Conservation (phyloP, 2,797 vertebrate species). For the Craterocephalus amniculus region DNA sequence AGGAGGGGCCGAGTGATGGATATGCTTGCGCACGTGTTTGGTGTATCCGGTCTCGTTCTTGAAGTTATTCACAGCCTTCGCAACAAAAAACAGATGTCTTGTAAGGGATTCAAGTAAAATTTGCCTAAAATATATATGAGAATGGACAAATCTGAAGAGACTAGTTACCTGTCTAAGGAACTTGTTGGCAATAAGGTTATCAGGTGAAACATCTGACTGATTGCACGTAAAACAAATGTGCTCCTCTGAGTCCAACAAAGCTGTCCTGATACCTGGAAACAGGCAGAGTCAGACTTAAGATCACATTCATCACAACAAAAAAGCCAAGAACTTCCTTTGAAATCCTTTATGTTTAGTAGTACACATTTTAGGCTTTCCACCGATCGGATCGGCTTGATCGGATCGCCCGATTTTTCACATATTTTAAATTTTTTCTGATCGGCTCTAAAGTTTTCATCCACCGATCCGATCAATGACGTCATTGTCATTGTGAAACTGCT, state of each 20-base stretch:
- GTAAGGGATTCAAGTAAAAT: neutral
- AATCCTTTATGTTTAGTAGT: neutral
- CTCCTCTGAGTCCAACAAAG: constrained; percentile 94
- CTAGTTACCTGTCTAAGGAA: constrained; percentile 93
- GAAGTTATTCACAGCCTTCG: constrained; percentile 97
- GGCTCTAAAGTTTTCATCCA: no score
- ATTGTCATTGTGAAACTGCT: no score
- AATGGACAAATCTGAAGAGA: fast-evolving
- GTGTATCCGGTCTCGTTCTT: constrained; percentile 98
- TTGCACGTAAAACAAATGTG: constrained; percentile 95
- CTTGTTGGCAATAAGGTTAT: constrained; percentile 98
- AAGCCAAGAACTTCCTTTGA: neutral
- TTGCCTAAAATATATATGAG: neutral
- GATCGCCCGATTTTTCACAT: no score
- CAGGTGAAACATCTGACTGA: constrained; percentile 95
- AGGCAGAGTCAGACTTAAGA: neutral
- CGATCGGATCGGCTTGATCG: no score
- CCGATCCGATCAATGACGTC: no score
- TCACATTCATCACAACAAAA: neutral
- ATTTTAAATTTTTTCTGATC: no score
- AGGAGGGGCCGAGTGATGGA: constrained; percentile 77
- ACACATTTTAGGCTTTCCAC: no score
- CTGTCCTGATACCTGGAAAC: constrained; percentile 90
- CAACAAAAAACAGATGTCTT: neutral
- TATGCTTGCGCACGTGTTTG: constrained; percentile 82